These are phyloP conservation scores for Lasiurus cinereus DNA, from an alignment of 2,113 vertebrate genomes.

Conservation along the genomic window DNA sequence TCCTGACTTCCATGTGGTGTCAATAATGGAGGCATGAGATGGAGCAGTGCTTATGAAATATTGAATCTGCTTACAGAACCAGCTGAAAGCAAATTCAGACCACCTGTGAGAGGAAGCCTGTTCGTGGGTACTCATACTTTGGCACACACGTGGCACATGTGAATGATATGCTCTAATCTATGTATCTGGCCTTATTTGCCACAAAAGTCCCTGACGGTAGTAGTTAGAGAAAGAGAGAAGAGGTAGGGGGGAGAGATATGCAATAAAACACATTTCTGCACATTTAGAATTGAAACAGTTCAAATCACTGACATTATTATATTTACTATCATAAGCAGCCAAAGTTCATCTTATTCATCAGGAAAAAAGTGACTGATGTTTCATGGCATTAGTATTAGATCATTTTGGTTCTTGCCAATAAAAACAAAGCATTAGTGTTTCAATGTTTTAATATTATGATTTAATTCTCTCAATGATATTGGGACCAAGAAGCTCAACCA, in stretches of 20 bases:
- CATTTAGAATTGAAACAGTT: slow-evolving; percentile 85
- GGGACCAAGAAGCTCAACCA: slow-evolving; percentile 88
- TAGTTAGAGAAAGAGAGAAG: neutral
- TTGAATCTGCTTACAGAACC: slow-evolving; percentile 94
- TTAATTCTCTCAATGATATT: slow-evolving; percentile 91
- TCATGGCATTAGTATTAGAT: slow-evolving; percentile 91
- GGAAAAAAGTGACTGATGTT: slow-evolving; percentile 86
- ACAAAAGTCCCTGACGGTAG: slow-evolving; percentile 83
- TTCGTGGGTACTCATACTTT: slow-evolving; percentile 85
- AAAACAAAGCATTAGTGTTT: slow-evolving; percentile 91
- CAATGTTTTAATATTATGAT: slow-evolving; percentile 90
- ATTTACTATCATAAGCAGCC: slow-evolving; percentile 89
- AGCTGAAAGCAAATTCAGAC: slow-evolving; percentile 93
- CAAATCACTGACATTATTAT: slow-evolving; percentile 88
- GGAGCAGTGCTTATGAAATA: slow-evolving; percentile 96
- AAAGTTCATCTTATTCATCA: slow-evolving; percentile 89
- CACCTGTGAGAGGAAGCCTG: slow-evolving; percentile 93
- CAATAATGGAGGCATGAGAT: slow-evolving; percentile 96
- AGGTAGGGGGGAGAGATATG: neutral
- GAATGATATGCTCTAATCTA: slow-evolving; percentile 74
- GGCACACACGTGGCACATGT: slow-evolving; percentile 83
- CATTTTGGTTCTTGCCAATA: slow-evolving; percentile 88
- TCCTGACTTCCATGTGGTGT: slow-evolving; percentile 98
- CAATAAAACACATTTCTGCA: slow-evolving; percentile 84
- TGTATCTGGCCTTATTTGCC: slow-evolving; percentile 79